These are phyloP conservation scores for Chrysocyon brachyurus DNA, from an alignment of 2,797 vertebrate genomes.

Conservation along the genomic window DNA sequence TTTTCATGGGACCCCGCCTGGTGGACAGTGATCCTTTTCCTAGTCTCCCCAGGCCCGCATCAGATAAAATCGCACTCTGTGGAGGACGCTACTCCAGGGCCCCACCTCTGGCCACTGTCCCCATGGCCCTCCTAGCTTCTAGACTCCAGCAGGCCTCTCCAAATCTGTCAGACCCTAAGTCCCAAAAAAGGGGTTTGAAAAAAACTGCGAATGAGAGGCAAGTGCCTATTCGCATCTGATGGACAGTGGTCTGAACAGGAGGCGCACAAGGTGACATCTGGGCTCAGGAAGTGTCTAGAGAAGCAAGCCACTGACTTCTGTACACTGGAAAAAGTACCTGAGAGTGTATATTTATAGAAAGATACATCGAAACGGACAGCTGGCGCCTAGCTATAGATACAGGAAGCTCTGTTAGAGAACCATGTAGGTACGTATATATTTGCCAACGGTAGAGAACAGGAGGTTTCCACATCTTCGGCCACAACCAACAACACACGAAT, in stretches of 20 bases:
- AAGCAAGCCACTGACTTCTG: constrained; percentile 88
- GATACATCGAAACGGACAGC: constrained; percentile 80
- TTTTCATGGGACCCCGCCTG: neutral
- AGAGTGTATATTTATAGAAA: constrained; percentile 89
- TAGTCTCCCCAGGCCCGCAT: neutral
- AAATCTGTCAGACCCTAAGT: neutral
- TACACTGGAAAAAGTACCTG: constrained; percentile 90
- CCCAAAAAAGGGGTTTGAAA: neutral
- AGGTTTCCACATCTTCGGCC: constrained; percentile 80
- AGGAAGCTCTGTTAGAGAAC: constrained; percentile 73
- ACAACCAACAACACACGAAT: constrained; percentile 65
- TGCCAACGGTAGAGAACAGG: constrained; percentile 84
- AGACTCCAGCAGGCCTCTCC: neutral
- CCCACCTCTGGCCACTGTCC: neutral
- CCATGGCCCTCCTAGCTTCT: neutral
- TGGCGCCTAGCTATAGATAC: constrained; percentile 78
- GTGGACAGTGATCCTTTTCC: neutral
- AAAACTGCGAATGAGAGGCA: neutral
- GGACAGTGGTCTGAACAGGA: neutral
- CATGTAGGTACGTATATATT: constrained; percentile 69
- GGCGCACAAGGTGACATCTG: neutral
- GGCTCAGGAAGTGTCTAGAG: constrained; percentile 1
- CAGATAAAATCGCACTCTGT: neutral
- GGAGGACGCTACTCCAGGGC: neutral
- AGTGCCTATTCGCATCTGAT: neutral